Evolutionary conservation across 2,888 invertebrate genomes (phyloP).

Genomic region (Entomobrya proxima): DNA sequence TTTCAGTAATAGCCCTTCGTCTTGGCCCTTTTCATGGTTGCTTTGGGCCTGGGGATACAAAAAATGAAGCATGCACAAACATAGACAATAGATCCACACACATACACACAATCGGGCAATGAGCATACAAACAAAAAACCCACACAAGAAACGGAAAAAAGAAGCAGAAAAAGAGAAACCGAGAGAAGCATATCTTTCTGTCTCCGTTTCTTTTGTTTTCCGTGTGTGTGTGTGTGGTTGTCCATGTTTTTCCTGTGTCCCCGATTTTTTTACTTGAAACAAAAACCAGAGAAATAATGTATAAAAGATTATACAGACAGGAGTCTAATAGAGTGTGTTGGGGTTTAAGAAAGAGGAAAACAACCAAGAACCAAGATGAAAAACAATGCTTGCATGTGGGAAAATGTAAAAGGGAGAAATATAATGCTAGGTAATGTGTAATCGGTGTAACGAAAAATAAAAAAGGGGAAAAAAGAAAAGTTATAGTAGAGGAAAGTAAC

Average conservation of each 20-base stretch:
- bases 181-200: neutral
- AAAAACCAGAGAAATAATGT: neutral
- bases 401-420: neutral
- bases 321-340: neutral
- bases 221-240: neutral
- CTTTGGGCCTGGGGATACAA: neutral
- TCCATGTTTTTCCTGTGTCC: neutral
- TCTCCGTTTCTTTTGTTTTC: neutral
- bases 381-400: neutral
- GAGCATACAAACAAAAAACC: too few relatives aligned
- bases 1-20: constrained; percentile 11
- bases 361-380: neutral
- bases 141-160: too few relatives aligned
- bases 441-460: constrained; percentile 21
- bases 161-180: neutral
- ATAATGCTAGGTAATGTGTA: neutral
- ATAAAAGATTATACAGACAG: neutral
- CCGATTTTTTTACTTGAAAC: neutral
- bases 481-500: neutral
- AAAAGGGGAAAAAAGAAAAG: neutral
- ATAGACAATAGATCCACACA: neutral
- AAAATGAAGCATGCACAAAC: neutral
- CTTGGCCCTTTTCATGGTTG: neutral
- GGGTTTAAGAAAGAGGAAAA: neutral
- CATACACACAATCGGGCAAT: neutral